Conservation (phyloP, 2,888 invertebrate species). For the Mythimna vitellina region DNA sequence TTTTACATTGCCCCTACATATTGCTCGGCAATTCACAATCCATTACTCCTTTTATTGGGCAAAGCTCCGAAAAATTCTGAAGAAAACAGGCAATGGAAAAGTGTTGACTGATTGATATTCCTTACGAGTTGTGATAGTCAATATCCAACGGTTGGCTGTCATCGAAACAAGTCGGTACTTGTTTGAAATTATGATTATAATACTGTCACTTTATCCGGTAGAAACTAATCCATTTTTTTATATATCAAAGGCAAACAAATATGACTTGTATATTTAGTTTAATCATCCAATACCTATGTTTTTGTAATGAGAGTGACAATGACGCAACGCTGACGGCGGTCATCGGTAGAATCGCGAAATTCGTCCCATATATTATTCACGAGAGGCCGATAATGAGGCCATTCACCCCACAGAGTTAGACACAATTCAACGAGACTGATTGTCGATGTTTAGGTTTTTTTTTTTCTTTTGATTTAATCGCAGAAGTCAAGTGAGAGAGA, state of each 20-base stretch:
- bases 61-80: background rate
- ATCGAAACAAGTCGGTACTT: constrained; percentile 45
- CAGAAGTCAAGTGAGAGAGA: background rate
- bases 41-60: constrained; percentile 23
- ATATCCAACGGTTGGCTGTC: constrained; percentile 42
- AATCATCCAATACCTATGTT: constrained; percentile 25
- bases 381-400: constrained; percentile 84
- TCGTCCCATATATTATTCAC: constrained; percentile 88
- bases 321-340: constrained; percentile 73
- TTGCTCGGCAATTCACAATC: constrained; percentile 2
- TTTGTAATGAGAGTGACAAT: constrained; percentile 45
- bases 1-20: constrained; percentile 43
- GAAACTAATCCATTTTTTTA: constrained; percentile 14
- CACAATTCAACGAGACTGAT: constrained; percentile 74
- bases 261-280: background rate
- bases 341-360: constrained; percentile 79
- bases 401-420: constrained; percentile 80
- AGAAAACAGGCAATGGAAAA: constrained; percentile 26
- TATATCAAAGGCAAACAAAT: background rate
- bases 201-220: constrained; percentile 13
- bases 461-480: constrained; percentile 14
- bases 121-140: constrained; percentile 35
- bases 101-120: constrained; percentile 43
- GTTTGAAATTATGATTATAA: constrained; percentile 40
- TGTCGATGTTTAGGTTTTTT: constrained; percentile 53